Evolutionary conservation across 2,797 vertebrate species (phyloP).

Genomic region (Clarias fuscus): DNA sequence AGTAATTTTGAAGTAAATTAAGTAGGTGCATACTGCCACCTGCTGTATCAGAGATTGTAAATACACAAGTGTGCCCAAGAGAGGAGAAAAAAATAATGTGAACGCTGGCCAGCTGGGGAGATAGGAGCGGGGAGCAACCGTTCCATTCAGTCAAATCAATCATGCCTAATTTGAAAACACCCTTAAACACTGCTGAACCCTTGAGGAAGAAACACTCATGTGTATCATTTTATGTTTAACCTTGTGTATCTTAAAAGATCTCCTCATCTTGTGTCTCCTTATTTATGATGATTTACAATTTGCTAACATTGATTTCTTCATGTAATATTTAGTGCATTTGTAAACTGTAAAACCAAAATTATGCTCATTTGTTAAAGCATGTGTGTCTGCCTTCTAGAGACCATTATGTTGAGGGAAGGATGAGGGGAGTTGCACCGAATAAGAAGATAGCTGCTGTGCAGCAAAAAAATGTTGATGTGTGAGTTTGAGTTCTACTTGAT

Average conservation of each 20-base stretch:
- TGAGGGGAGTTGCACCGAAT: conserved; percentile 96
- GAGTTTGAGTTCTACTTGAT: conserved; percentile 62
- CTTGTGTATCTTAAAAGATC: background rate
- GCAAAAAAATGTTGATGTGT: conserved; percentile 96
- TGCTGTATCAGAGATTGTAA: too few species aligned
- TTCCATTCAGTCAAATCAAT: too few species aligned
- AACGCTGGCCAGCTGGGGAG: too few species aligned
- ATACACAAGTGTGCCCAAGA: too few species aligned
- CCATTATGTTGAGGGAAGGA: conserved; percentile 98
- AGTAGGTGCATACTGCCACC: too few species aligned
- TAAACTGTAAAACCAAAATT: background rate
- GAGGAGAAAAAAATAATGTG: too few species aligned
- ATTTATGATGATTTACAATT: background rate
- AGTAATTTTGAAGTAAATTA: too few species aligned
- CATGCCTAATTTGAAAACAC: too few species aligned
- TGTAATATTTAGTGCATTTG: background rate
- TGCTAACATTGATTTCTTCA: background rate
- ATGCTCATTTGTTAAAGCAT: background rate
- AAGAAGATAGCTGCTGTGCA: conserved; percentile 94
- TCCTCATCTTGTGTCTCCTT: background rate
- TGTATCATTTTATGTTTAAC: background rate
- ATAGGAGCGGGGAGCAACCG: too few species aligned
- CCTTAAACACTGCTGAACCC: background rate
- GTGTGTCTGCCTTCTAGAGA: conserved; percentile 76
- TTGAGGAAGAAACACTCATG: background rate